phyloP scores from a whole-genome alignment of 2,797 vertebrate genomes.

The Lutjanus argentimaculatus region DNA sequence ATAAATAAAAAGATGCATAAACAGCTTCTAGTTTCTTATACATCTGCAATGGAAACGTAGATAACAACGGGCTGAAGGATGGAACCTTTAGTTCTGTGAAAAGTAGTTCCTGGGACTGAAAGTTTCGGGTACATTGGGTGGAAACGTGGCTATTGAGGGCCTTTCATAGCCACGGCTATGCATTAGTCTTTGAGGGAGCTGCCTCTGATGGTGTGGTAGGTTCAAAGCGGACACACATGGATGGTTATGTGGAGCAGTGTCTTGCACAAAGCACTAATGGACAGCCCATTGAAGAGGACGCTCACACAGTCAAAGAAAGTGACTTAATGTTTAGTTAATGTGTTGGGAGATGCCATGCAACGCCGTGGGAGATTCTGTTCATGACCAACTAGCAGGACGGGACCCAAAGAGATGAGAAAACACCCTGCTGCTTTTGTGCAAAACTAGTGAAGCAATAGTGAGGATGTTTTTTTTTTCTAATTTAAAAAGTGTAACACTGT shows the following conservation, averaged over 20 bases:
- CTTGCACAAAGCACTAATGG: slow-evolving; percentile 71
- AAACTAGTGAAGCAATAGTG: slow-evolving; percentile 42
- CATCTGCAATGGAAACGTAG: too few relatives aligned
- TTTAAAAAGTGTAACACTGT: slow-evolving; percentile 21
- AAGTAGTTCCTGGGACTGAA: too few relatives aligned
- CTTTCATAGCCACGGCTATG: slow-evolving; percentile 24
- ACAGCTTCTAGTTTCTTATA: too few relatives aligned
- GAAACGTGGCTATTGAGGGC: neutral
- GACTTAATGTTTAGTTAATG: slow-evolving; percentile 62
- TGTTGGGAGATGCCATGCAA: slow-evolving; percentile 30
- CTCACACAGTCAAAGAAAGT: slow-evolving; percentile 41
- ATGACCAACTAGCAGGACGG: slow-evolving; percentile 15
- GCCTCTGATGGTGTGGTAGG: slow-evolving; percentile 39
- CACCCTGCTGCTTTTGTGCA: slow-evolving; percentile 16
- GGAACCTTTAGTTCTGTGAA: too few relatives aligned
- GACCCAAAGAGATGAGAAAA: slow-evolving; percentile 28
- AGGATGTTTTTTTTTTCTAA: neutral
- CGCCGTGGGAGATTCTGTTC: slow-evolving; percentile 45
- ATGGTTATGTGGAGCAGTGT: slow-evolving; percentile 73
- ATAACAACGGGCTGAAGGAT: too few relatives aligned
- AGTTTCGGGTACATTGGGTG: too few relatives aligned
- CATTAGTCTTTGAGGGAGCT: slow-evolving; percentile 49
- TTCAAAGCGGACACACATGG: slow-evolving; percentile 80
- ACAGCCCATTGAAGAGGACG: slow-evolving; percentile 47
- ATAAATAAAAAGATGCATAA: too few relatives aligned